Evolutionary conservation across 1,140 invertebrate genomes (phyloP).

Genomic region (Heterodera carotae): DNA sequence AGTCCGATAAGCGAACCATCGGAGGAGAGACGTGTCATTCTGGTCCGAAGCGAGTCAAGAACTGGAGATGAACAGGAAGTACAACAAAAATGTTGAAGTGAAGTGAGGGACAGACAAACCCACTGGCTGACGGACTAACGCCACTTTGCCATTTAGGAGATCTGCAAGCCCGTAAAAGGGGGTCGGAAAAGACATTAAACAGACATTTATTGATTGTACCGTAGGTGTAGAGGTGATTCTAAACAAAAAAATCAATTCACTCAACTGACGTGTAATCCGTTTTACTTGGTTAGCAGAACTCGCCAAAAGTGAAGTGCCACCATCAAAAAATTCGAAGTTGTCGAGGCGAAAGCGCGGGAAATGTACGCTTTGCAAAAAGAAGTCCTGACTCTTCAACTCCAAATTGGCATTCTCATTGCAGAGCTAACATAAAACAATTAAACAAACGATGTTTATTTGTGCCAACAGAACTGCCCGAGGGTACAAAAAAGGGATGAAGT

Average conservation of each 20-base stretch:
- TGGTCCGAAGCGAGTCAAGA: conserved; percentile 9
- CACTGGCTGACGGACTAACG: conserved; percentile 27
- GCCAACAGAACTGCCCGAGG: too few species aligned
- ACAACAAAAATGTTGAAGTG: conserved; percentile 20
- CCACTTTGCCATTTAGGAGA: conserved; percentile 39
- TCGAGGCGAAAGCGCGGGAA: conserved; percentile 35
- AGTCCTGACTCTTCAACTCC: conserved; percentile 26
- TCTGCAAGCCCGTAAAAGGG: too few species aligned
- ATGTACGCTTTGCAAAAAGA: conserved; percentile 46
- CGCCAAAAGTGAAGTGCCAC: conserved; percentile 38
- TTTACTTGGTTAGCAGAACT: conserved; percentile 36
- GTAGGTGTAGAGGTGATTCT: conserved; percentile 47
- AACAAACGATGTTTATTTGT: too few species aligned
- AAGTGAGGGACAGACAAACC: not conserved
- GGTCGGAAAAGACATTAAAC: not conserved
- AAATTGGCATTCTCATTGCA: conserved; percentile 28
- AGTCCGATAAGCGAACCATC: conserved; percentile 48
- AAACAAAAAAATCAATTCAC: conserved; percentile 33
- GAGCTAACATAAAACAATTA: conserved; percentile 28
- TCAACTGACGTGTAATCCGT: not conserved
- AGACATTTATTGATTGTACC: not conserved
- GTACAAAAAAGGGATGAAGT: too few species aligned
- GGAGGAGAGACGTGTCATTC: conserved; percentile 24
- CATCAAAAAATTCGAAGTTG: conserved; percentile 42
- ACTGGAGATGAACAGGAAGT: conserved; percentile 22